Conservation (phyloP, 2,797 vertebrate genomes). For the Gephyroberyx darwinii region DNA sequence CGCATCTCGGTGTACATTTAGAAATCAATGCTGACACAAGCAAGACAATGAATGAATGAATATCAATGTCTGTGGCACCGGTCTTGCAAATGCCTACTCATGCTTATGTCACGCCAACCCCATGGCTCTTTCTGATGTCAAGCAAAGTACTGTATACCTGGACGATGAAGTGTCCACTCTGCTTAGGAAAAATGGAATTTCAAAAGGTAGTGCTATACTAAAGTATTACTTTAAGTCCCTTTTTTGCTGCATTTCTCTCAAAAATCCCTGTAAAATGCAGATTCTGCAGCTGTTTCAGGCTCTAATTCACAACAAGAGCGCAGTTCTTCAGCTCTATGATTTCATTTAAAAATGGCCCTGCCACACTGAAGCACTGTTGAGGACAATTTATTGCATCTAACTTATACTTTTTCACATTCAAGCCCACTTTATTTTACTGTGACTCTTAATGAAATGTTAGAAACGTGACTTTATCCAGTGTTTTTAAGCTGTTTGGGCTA, state of each 20-base stretch:
- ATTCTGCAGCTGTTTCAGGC: conserved; percentile 2
- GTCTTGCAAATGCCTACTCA: neutral
- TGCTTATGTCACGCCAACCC: too few relatives aligned
- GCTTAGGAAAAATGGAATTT: neutral
- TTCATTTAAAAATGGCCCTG: neutral
- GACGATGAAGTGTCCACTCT: neutral
- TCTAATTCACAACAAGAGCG: conserved; percentile 34
- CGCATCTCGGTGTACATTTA: conserved; percentile 19
- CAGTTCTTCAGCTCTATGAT: conserved; percentile 1
- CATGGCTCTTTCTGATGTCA: too few relatives aligned
- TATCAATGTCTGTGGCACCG: neutral
- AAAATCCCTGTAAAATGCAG: neutral
- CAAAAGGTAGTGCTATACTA: neutral
- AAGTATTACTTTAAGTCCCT: neutral
- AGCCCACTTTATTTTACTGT: neutral
- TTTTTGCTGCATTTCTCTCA: conserved; percentile 4
- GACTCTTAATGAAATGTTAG: neutral
- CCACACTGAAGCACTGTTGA: neutral
- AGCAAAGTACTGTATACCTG: too few relatives aligned
- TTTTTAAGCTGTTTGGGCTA: neutral
- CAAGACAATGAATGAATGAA: too few relatives aligned
- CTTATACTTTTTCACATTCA: neutral
- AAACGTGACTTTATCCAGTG: neutral
- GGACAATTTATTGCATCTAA: neutral
- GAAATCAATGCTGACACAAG: conserved; percentile 21